Conservation (phyloP, 2,797 vertebrate species). For the Hoplostethus mediterraneus region DNA sequence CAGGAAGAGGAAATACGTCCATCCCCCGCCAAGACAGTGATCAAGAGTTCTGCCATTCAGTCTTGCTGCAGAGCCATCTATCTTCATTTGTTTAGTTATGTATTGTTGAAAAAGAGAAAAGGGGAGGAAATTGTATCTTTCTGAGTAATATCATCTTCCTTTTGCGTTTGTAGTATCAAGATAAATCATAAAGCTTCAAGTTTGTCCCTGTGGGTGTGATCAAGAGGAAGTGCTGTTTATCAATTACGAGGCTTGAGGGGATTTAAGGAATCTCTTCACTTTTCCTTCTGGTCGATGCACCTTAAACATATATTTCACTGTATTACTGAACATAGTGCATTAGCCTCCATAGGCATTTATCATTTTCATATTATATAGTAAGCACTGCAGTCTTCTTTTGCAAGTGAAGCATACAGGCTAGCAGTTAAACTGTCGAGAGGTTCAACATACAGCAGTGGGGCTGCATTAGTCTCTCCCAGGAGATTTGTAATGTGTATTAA, state of each 20-base stretch:
- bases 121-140: conserved; percentile 48
- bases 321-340: conserved; percentile 35
- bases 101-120: conserved; percentile 48
- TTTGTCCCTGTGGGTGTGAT: conserved; percentile 43
- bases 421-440: conserved; percentile 55
- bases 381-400: conserved; percentile 27
- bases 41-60: conserved; percentile 65
- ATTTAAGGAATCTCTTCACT: conserved; percentile 37
- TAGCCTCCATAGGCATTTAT: conserved; percentile 36
- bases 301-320: conserved; percentile 41
- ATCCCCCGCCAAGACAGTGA: conserved; percentile 45
- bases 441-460: conserved; percentile 45
- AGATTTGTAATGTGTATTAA: conserved; percentile 56
- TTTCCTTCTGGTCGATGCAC: conserved; percentile 24
- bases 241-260: conserved; percentile 30
- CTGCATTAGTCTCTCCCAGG: conserved; percentile 32
- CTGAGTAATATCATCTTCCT: conserved; percentile 44
- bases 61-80: conserved; percentile 42
- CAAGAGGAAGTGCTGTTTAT: conserved; percentile 31
- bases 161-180: conserved; percentile 34
- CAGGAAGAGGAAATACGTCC: conserved; percentile 20
- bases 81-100: conserved; percentile 52
- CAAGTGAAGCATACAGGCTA: conserved; percentile 31
- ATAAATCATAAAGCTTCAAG: conserved; percentile 27
- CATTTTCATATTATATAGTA: conserved; percentile 38